These are phyloP conservation scores for Oreotrochilus melanogaster DNA, from an alignment of 2,113 vertebrate genomes.

Conservation along the genomic window DNA sequence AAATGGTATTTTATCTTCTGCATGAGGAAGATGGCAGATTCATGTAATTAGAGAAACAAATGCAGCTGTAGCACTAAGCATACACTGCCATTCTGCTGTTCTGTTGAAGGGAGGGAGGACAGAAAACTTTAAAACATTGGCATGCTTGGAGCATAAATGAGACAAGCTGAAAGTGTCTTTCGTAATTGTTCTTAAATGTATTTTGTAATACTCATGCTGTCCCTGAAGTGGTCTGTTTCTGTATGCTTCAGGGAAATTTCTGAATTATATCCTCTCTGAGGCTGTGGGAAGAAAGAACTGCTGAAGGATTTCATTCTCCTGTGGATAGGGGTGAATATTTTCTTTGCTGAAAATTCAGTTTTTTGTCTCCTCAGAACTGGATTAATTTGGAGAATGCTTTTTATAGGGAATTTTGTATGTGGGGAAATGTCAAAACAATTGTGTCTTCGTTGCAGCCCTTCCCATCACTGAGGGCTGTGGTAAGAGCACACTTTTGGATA, in stretches of 20 bases:
- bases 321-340: conserved; percentile 34
- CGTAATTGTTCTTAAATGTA: conserved; percentile 51
- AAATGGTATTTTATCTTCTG: conserved; percentile 54
- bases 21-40: neutral
- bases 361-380: conserved; percentile 20
- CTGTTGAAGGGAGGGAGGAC: conserved; percentile 13
- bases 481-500: neutral
- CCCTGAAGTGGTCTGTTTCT: conserved; percentile 13
- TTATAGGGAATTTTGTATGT: neutral
- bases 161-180: conserved; percentile 41
- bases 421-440: conserved; percentile 30
- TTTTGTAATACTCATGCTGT: conserved; percentile 36
- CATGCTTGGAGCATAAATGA: conserved; percentile 26
- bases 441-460: conserved; percentile 22
- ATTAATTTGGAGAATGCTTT: conserved; percentile 29
- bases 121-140: conserved; percentile 56
- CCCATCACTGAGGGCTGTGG: neutral
- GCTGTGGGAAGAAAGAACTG: conserved; percentile 22
- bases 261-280: neutral
- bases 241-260: neutral
- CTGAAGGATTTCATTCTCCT: conserved; percentile 42
- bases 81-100: conserved; percentile 28
- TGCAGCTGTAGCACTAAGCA: conserved; percentile 4
- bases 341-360: conserved; percentile 42
- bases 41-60: conserved; percentile 50